These are phyloP conservation scores for Papilio demoleus DNA, from an alignment of 2,888 invertebrate genomes.

Conservation along the genomic window DNA sequence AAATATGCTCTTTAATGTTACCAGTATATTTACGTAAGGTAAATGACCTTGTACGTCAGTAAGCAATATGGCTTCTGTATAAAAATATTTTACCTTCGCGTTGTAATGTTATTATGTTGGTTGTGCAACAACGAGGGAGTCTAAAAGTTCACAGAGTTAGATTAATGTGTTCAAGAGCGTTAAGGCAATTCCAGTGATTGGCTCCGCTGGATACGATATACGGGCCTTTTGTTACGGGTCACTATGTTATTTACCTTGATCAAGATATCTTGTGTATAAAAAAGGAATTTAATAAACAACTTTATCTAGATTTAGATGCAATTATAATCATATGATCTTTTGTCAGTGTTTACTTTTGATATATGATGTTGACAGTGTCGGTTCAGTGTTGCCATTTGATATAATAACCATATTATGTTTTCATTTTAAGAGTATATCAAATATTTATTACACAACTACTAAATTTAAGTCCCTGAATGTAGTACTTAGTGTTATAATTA, in stretches of 20 bases:
- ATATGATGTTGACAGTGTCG: no score
- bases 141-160: conserved; percentile 38
- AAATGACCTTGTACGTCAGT: background rate
- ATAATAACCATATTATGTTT: no score
- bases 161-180: conserved; percentile 31
- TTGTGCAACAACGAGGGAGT: conserved; percentile 13
- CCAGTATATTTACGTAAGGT: conserved; percentile 3
- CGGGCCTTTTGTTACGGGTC: conserved; percentile 29
- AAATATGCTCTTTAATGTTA: no score
- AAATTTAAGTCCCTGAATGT: no score
- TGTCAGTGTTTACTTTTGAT: no score
- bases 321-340: no score
- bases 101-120: background rate
- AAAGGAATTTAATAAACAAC: background rate
- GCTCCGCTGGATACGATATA: conserved; percentile 6
- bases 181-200: conserved; percentile 33
- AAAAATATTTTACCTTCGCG: conserved; percentile 17
- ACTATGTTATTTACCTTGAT: conserved; percentile 29
- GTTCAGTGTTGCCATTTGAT: no score
- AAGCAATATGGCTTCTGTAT: background rate
- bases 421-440: no score
- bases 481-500: no score
- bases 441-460: no score
- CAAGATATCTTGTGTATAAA: conserved; percentile 15
- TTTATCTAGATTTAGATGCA: conserved; percentile 1